Evolutionary conservation across 23 tunicate genomes (phyloP), one percentile per base, ranked within the genome.

Genomic region (Diplosoma virens): DNA sequence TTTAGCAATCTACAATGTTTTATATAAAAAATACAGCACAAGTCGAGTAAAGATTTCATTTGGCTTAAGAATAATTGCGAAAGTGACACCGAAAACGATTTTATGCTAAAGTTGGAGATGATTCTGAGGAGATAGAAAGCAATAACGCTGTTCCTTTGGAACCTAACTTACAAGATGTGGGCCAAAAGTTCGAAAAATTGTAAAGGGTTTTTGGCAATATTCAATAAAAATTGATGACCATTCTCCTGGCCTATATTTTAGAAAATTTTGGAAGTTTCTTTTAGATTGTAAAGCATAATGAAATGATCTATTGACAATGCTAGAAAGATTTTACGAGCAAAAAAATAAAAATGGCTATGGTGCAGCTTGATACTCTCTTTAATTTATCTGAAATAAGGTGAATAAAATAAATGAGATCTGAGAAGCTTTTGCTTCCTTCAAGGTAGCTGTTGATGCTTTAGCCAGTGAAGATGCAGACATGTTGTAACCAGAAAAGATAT

Each of bases 331-430:
- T 35, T 74, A 74, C 33, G 79, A 74, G 58, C 29, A 37, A 74
- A 73, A 74, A n/a, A n/a, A n/a, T 74, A 16, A 74, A 74, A 52
- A 58, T 74, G 79, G 79, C 65, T 18, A 24, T 74, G 79, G 37
- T 74, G 79, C 79, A 74, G 66, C 79, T 74, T 74, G 79, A 74
- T 74, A 58, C 79, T 9, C 28, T 74, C 58, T 55, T 73, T 58
- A 58, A 58, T 74, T 52, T 73, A 67, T 73, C n/a, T 32, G 53
- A 25, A 29, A 73, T 4, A 67, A 52, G n/a, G 5, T 73, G 79
- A 73, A 50, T 52, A 26, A 27, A 48, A 73, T 73, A 9, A 73
- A 73, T 28, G 65, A 29, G 23, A 50, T 73, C 67, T 53, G 79
- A 52, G 79, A 73, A 48, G 79, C 79, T 24, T 67, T 73, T 48